Conservation (phyloP, 2,113 vertebrate genomes). For the Cynopterus brachyotis region DNA sequence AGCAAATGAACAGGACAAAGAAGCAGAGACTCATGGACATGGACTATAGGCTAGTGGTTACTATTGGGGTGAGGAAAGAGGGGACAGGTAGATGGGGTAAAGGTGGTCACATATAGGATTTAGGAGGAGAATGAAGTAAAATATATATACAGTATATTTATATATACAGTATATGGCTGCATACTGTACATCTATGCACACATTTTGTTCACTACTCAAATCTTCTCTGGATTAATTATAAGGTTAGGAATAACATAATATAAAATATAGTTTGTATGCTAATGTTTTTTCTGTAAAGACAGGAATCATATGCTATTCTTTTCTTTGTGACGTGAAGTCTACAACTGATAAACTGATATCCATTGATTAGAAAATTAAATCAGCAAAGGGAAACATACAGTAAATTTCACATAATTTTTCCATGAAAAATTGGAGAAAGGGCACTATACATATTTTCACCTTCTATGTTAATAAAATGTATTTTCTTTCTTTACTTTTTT, state of each 20-base stretch:
- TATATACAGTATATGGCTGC: background rate
- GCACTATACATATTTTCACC: background rate
- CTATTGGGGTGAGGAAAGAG: too few relatives aligned
- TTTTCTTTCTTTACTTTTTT: background rate
- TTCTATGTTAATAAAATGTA: background rate
- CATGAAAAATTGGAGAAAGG: background rate
- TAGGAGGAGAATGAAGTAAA: too few relatives aligned
- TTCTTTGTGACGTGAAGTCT: background rate
- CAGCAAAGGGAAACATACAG: background rate
- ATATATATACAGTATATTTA: too few relatives aligned
- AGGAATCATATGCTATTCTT: background rate
- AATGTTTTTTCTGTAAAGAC: background rate
- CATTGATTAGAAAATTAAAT: background rate
- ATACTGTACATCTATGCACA: background rate
- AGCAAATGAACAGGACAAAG: too few relatives aligned
- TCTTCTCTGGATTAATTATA: background rate
- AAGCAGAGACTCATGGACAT: too few relatives aligned
- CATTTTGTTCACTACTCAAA: background rate
- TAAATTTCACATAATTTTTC: background rate
- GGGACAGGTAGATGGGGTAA: too few relatives aligned
- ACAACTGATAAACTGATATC: background rate
- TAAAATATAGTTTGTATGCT: background rate
- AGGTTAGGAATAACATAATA: background rate
- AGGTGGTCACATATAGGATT: too few relatives aligned
- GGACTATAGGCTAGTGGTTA: too few relatives aligned